These are phyloP conservation scores for Salmo trutta DNA, from an alignment of 2,797 vertebrate genomes.

Conservation along the genomic window DNA sequence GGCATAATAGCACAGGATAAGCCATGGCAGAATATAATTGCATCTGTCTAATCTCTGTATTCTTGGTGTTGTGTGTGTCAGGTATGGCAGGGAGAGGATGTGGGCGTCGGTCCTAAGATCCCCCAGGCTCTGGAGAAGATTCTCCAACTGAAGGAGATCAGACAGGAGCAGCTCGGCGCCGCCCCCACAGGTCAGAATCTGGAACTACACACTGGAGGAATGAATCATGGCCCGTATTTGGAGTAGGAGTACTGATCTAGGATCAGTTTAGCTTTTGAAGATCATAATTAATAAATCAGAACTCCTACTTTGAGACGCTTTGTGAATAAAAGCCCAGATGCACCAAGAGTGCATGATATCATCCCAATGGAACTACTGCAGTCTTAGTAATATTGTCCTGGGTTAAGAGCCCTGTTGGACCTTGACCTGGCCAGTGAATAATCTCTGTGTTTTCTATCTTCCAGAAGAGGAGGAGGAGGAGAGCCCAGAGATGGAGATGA, in stretches of 20 bases:
- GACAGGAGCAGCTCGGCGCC: conserved; percentile 85
- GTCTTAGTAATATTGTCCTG: neutral
- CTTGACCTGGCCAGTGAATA: neutral
- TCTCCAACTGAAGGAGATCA: conserved; percentile 91
- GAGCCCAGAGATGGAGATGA: conserved; percentile 64
- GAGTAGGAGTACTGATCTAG: too few relatives aligned
- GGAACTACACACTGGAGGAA: neutral
- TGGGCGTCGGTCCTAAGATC: conserved; percentile 87
- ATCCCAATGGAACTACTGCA: neutral
- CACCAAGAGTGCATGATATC: neutral
- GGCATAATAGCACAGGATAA: too few relatives aligned
- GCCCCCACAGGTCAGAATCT: conserved; percentile 67
- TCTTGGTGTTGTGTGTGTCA: conserved; percentile 22
- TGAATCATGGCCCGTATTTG: too few relatives aligned
- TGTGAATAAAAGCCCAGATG: too few relatives aligned
- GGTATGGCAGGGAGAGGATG: conserved; percentile 82
- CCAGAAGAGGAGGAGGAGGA: conserved; percentile 74
- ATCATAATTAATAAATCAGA: too few relatives aligned
- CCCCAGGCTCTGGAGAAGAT: conserved; percentile 94
- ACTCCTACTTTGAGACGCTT: too few relatives aligned
- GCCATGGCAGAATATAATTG: too few relatives aligned
- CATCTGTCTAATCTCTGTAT: too few relatives aligned
- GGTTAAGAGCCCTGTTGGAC: neutral
- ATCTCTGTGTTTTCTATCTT: neutral
- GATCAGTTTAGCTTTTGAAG: too few relatives aligned